phyloP scores from a whole-genome alignment of 2,797 vertebrate genomes.

The Decapterus maruadsi region DNA sequence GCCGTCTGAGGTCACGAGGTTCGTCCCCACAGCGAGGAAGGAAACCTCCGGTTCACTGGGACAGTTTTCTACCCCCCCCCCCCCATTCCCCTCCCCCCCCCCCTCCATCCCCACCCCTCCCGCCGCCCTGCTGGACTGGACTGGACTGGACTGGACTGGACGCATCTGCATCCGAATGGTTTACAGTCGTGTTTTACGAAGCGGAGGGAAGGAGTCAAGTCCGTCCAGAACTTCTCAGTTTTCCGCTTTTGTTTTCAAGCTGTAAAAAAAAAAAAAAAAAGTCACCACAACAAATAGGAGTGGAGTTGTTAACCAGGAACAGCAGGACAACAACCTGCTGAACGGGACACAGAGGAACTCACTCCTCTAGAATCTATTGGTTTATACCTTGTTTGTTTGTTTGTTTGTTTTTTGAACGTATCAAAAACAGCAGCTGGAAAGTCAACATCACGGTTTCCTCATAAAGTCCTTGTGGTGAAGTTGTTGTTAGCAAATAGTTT shows the following conservation, averaged over 20 bases:
- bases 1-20: slow-evolving; percentile 8
- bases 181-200: slow-evolving; percentile 11
- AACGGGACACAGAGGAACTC: too few relatives aligned
- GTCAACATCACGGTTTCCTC: too few relatives aligned
- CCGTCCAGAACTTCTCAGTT: neutral
- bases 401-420: too few relatives aligned
- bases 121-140: too few relatives aligned
- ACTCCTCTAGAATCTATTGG: too few relatives aligned
- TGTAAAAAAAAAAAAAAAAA: neutral
- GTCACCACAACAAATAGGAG: slow-evolving; percentile 10
- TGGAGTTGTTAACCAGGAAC: neutral
- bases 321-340: neutral
- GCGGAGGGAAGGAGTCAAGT: neutral
- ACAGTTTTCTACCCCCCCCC: neutral
- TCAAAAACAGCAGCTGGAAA: too few relatives aligned
- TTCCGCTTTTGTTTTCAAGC: neutral
- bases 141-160: neutral
- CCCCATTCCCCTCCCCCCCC: too few relatives aligned
- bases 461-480: too few relatives aligned
- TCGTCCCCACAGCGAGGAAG: slow-evolving; percentile 5
- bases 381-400: too few relatives aligned
- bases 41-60: neutral
- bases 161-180: neutral
- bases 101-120: too few relatives aligned
- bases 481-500: too few relatives aligned